Evolutionary conservation across 2,113 vertebrate species (phyloP).

Genomic region (Sporophila hypoxantha): DNA sequence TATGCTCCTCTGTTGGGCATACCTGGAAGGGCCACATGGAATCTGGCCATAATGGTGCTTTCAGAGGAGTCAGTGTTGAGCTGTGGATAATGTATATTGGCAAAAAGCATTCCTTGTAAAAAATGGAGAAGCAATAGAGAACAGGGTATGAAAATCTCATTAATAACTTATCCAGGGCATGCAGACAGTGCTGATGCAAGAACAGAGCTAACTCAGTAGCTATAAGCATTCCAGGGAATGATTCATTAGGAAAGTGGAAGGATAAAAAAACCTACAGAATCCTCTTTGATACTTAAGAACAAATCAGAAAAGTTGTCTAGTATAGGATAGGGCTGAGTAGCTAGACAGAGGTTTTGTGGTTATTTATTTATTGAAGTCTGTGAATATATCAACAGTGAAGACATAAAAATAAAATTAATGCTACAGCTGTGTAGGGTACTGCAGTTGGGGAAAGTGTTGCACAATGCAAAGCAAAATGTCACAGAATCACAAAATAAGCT

Average conservation of each 20-base stretch:
- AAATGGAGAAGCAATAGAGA: neutral
- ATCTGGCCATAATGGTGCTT: neutral
- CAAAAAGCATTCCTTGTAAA: neutral
- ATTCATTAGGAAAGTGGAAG: neutral
- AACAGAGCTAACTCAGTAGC: neutral
- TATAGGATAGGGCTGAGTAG: neutral
- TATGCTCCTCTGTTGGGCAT: neutral
- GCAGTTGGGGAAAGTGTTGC: neutral
- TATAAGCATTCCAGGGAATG: neutral
- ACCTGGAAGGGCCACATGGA: neutral
- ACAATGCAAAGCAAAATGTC: neutral
- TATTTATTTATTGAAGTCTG: neutral
- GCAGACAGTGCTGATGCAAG: neutral
- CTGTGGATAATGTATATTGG: neutral
- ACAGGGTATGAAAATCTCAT: neutral
- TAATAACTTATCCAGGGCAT: constrained; percentile 45
- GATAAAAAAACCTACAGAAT: neutral
- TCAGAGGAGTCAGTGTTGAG: neutral
- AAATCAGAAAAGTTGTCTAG: neutral
- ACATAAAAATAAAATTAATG: neutral
- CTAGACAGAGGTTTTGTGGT: neutral
- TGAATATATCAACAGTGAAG: neutral
- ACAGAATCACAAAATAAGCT: neutral
- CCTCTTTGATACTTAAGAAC: neutral
- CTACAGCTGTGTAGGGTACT: neutral